Conservation (phyloP, 2,113 vertebrate genomes). For the Caretta caretta region DNA sequence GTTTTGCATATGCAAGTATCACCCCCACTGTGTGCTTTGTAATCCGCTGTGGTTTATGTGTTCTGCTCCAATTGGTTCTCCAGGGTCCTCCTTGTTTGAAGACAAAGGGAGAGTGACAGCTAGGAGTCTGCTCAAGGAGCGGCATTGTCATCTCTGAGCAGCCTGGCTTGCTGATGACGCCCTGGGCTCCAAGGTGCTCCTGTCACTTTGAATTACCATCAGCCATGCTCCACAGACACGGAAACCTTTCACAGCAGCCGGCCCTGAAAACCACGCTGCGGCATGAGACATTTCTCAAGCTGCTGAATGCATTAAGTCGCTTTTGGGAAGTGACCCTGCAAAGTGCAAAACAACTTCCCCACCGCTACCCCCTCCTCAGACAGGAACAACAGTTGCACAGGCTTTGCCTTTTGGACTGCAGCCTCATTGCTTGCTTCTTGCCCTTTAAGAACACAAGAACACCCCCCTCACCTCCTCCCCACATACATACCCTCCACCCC, state of each 20-base stretch:
- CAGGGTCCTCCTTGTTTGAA: background rate
- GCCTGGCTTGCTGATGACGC: background rate
- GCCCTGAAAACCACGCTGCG: background rate
- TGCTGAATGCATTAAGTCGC: background rate
- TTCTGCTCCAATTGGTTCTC: background rate
- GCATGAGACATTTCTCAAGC: background rate
- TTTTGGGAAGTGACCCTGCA: background rate
- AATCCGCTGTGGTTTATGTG: background rate
- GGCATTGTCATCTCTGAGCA: background rate
- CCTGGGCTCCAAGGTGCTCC: background rate
- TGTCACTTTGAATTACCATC: slow-evolving; percentile 43
- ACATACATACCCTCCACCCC: background rate
- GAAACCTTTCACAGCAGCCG: background rate
- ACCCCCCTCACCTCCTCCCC: too few species aligned
- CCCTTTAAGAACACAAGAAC: background rate
- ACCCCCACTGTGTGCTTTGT: background rate
- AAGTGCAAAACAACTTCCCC: background rate
- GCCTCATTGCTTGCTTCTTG: background rate
- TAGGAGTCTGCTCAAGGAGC: background rate
- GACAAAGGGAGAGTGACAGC: background rate
- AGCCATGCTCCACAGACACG: background rate
- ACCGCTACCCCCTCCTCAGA: accelerated
- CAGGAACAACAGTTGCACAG: accelerated
- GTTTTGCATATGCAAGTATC: background rate
- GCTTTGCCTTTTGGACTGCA: background rate